phyloP scores from a whole-genome alignment of 2,888 invertebrate species.

The Plusia festucae region DNA sequence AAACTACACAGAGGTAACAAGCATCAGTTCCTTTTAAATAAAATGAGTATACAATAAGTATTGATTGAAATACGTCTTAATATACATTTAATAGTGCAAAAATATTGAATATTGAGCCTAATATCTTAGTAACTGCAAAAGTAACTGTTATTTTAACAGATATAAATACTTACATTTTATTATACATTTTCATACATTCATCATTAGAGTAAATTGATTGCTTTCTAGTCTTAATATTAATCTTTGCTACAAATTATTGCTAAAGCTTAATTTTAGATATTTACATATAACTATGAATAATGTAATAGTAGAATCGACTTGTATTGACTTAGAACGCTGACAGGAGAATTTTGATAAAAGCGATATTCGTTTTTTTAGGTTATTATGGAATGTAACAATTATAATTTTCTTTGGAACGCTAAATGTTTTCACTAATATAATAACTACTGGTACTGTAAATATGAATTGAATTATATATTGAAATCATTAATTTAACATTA shows the following conservation, averaged over 20 bases:
- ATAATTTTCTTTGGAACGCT: background rate
- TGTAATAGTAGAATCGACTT: slow-evolving; percentile 18
- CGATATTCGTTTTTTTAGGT: background rate
- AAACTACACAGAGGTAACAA: slow-evolving; percentile 41
- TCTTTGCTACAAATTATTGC: slow-evolving; percentile 48
- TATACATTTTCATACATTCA: slow-evolving; percentile 4
- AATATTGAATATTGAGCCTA: slow-evolving; percentile 5
- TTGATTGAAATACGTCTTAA: background rate
- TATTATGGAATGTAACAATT: slow-evolving; percentile 50
- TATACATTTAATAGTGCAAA: background rate
- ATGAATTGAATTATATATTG: background rate
- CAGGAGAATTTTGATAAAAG: slow-evolving; percentile 15
- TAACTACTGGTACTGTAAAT: background rate
- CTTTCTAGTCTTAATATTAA: slow-evolving; percentile 41
- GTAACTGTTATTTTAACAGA: slow-evolving; percentile 5
- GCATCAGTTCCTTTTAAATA: slow-evolving; percentile 44
- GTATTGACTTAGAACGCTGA: slow-evolving; percentile 36
- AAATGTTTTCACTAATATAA: background rate
- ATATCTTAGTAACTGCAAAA: slow-evolving; percentile 1
- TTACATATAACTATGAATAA: slow-evolving; percentile 17
- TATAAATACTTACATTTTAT: slow-evolving; percentile 8
- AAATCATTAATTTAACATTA: slow-evolving; percentile 18
- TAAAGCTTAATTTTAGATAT: slow-evolving; percentile 40
- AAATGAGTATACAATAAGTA: slow-evolving; percentile 35
- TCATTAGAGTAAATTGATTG: slow-evolving; percentile 33